Conservation (phyloP, 2,797 vertebrate species). For the Buceros bicornis region DNA sequence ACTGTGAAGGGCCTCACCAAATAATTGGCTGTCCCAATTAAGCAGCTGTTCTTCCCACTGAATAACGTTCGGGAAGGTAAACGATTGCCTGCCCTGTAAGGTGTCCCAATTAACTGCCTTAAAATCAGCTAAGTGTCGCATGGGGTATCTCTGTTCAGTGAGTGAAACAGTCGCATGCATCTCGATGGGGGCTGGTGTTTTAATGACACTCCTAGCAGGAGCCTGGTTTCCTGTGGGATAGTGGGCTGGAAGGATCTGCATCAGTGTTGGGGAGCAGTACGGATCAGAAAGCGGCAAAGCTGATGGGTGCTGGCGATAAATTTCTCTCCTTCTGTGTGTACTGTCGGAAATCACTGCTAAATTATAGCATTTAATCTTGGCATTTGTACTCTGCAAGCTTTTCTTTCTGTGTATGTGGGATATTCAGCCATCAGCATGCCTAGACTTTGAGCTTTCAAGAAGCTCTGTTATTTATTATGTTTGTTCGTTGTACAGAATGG, state of each 20-base stretch:
- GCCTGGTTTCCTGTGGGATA: rapidly evolving
- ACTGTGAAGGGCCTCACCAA: conserved; percentile 5
- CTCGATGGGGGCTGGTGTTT: neutral
- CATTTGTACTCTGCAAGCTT: neutral
- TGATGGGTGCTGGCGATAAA: neutral
- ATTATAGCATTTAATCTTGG: neutral
- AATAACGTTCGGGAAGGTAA: neutral
- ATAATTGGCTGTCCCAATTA: conserved; percentile 54
- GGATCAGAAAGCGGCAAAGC: neutral
- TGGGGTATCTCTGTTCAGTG: neutral
- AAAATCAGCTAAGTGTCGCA: neutral
- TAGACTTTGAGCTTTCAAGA: neutral
- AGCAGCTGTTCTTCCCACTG: conserved; percentile 14
- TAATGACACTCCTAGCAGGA: neutral
- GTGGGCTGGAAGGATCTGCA: neutral
- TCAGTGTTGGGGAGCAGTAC: rapidly evolving
- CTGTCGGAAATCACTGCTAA: neutral
- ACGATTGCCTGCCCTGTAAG: neutral
- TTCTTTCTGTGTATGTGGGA: neutral
- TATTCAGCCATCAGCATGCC: neutral
- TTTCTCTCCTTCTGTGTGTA: neutral
- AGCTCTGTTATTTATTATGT: neutral
- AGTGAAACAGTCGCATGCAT: neutral
- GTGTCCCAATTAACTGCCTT: conserved; percentile 41
- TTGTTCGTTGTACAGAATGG: neutral